Evolutionary conservation across 1,140 invertebrate genomes (phyloP), one percentile per base, ranked within the genome.

Genomic region (Diploscapter pachys): DNA sequence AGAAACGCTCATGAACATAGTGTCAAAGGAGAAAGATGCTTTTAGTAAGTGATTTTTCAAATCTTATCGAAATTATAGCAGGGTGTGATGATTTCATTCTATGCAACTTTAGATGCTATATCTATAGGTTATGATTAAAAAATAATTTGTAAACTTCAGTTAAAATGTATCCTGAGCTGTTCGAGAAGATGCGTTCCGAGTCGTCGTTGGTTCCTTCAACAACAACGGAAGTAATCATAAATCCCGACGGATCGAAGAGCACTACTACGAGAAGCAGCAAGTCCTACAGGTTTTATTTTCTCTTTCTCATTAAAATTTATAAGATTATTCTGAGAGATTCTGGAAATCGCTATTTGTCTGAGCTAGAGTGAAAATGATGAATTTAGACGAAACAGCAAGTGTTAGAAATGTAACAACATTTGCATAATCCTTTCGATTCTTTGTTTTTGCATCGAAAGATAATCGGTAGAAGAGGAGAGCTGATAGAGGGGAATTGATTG

Each of bases 181-280:
- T 78, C 52, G 55, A 78, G 6, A 59, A 78, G n/a, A 78, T 78
- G 76, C 62, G 75, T 50, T 55, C 75, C 0, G 54, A 72, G 51
- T 72, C 75, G 3, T 74, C 71, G 4, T 52, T 78, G 55, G 61
- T 78, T 4, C 67, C 70, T 31, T 56, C 75, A 1, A 74, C 77
- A 2, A 69, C 74, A 5, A 73, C 77, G 2, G 77, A 78, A 62
- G 65, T 74, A 3, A 78, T 78, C 11, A 52, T 50, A 5, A 78
- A 78, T 74, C 66, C 68, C 4, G 77, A 78, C 59, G 77, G 77
- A n/a, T 78, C 75, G 2, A 78, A 67, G n/a, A 78, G 74, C 9
- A 78, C 77, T 9, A 48, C 74, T 5, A 52, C 70, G 13, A 63
- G 61, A 50, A 66, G 63, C 31, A 66, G 69, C 5, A 75, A 77